Percentiles rank a stretch among this genome's conserved stretches.
Conservation (phyloP, 2,797 vertebrate genomes). For the Loris lydekkerianus region DNA sequence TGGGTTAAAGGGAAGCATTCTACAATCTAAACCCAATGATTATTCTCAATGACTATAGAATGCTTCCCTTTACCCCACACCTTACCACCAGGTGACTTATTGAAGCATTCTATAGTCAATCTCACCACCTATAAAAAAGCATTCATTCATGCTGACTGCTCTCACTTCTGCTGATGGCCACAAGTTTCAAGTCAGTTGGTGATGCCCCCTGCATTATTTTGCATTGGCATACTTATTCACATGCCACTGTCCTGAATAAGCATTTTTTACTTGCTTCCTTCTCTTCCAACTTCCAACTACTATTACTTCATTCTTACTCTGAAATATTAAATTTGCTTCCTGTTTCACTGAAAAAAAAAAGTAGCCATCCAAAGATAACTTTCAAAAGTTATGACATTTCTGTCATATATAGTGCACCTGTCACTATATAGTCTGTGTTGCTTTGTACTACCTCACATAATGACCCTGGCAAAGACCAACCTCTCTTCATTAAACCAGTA, state of each 20-base stretch:
- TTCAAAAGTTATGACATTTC: not conserved
- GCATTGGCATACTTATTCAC: not conserved
- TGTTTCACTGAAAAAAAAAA: not conserved
- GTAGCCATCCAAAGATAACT: not conserved
- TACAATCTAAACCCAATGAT: no score
- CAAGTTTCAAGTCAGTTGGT: not conserved
- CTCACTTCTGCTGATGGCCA: not conserved
- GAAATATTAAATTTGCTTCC: not conserved
- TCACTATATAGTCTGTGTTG: not conserved
- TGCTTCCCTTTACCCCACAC: no score
- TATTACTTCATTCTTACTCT: not conserved
- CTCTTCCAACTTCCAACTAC: not conserved
- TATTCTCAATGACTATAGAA: no score
- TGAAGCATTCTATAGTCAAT: no score
- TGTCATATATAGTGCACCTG: not conserved
- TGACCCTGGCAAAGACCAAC: not conserved
- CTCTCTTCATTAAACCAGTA: not conserved
- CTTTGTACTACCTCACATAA: not conserved
- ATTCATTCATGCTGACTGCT: not conserved
- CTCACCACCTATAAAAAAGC: not conserved
- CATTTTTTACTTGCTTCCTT: not conserved
- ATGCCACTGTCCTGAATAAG: not conserved
- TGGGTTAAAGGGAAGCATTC: no score
- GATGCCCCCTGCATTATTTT: not conserved
- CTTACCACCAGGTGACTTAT: no score